Evolutionary conservation across 2,113 vertebrate species (phyloP), one percentile per base, ranked within the genome.

Genomic region (Austrofundulus limnaeus): DNA sequence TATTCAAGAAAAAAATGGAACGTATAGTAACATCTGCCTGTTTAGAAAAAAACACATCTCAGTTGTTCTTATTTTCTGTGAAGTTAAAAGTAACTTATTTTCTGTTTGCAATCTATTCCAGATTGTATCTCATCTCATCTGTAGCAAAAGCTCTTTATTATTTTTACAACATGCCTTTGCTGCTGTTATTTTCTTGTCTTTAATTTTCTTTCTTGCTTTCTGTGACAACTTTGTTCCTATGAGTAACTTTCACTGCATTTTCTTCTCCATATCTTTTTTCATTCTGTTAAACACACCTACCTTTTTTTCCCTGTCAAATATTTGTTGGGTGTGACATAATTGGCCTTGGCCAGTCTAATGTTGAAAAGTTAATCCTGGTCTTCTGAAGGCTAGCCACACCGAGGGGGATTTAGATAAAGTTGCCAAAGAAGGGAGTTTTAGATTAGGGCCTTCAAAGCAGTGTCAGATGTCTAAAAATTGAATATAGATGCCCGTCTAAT

Each of bases 341-440:
- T 34, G 31, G 31, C 31, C 31, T 34, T 34, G 31, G 62, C 63
- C n/a, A 63, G 55, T 61, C 55, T 2, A 63, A 57, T 21, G 2
- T 63, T 61, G 37, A 53, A 5, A 42, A 65, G 71, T 75, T 41
- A 66, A 51, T 75, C 48, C 69, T 2, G 0, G 58, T 49, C 42
- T 24, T 39, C 58, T 54, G 51, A 70, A 73, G 57, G 47, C 48
- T 16, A 47, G 47, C 25, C 2, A 13, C 60, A 47, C 58, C 65
- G 23, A 2, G 0, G n/a, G 66, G 54, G 46, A 38, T 66, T 34
- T 34, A 34, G 31, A 34, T 57, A 42, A 59, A 61, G 17, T 38
- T 25, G 50, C 52, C 5, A 16, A 24, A 17, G 16, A 8, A 17
- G 37, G 16, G 60, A 0, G 9, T 46, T 77, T 72, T 43, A 55